Evolutionary conservation across 2,888 invertebrate genomes (phyloP).

Genomic region (Dryocosmus kuriphilus): DNA sequence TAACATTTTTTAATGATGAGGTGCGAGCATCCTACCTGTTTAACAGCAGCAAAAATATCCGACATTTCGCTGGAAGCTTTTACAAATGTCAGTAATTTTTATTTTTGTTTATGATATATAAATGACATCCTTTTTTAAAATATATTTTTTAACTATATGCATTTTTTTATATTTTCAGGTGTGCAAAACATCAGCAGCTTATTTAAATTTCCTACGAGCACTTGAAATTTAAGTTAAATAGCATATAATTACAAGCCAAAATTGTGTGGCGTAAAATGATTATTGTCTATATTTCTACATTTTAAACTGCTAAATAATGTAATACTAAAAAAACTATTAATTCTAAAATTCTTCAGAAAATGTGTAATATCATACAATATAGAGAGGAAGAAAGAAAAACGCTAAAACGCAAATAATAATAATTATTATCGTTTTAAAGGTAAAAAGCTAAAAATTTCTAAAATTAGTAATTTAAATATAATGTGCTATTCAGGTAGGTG

Average conservation of each 20-base stretch:
- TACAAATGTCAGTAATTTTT: slow-evolving; percentile 62
- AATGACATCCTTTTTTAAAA: not conserved
- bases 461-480: no score
- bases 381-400: not conserved
- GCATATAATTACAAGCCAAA: not conserved
- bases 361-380: not conserved
- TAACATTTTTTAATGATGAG: slow-evolving; percentile 64
- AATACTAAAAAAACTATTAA: not conserved
- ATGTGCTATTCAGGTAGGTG: no score
- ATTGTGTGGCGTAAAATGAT: not conserved
- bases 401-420: no score
- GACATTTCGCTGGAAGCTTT: slow-evolving; percentile 69
- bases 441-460: no score
- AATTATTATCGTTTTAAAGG: no score
- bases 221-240: slow-evolving; percentile 53
- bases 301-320: not conserved
- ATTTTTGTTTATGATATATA: not conserved
- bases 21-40: slow-evolving; percentile 64
- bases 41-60: slow-evolving; percentile 70
- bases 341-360: not conserved
- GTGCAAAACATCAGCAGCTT: slow-evolving; percentile 68
- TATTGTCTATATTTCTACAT: not conserved
- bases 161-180: slow-evolving; percentile 58
- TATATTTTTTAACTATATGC: not conserved
- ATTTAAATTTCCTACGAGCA: slow-evolving; percentile 68